phyloP scores from a whole-genome alignment of 2,113 vertebrate species.

The Climacteris rufus region DNA sequence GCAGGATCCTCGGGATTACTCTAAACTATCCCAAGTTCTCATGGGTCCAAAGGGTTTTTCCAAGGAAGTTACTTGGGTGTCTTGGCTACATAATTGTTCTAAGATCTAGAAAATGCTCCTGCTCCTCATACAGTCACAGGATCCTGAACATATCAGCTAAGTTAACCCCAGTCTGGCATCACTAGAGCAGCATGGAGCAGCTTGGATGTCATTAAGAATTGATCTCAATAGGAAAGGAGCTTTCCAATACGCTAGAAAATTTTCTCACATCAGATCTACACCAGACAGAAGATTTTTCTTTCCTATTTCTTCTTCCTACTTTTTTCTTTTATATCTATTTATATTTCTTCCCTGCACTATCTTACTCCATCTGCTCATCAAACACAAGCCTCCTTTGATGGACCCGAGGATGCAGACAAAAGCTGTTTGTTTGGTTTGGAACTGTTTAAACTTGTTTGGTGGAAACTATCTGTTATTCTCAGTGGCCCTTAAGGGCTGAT shows the following conservation, averaged over 20 bases:
- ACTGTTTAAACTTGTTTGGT: not conserved
- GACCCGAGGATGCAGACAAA: slow-evolving; percentile 4
- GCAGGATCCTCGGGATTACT: not conserved
- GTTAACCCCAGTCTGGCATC: not conserved
- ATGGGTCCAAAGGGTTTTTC: not conserved
- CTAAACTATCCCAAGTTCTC: not conserved
- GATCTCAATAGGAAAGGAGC: not conserved
- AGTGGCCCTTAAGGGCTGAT: not conserved
- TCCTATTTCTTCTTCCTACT: not conserved
- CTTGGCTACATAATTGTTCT: not conserved
- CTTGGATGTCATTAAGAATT: not conserved
- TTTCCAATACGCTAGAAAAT: not conserved
- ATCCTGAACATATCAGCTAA: not conserved
- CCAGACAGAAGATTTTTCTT: not conserved
- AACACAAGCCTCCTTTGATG: not conserved
- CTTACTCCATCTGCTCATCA: not conserved
- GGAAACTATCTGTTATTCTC: not conserved
- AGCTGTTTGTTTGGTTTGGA: slow-evolving; percentile 40
- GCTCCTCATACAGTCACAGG: not conserved
- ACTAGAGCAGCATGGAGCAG: not conserved
- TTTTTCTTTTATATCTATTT: not conserved
- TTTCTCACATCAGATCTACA: not conserved
- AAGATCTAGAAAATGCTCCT: not conserved
- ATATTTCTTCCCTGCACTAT: not conserved
- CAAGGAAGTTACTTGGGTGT: not conserved